Evolutionary conservation across 2,888 invertebrate species (phyloP).

Genomic region (Erebia ligea): DNA sequence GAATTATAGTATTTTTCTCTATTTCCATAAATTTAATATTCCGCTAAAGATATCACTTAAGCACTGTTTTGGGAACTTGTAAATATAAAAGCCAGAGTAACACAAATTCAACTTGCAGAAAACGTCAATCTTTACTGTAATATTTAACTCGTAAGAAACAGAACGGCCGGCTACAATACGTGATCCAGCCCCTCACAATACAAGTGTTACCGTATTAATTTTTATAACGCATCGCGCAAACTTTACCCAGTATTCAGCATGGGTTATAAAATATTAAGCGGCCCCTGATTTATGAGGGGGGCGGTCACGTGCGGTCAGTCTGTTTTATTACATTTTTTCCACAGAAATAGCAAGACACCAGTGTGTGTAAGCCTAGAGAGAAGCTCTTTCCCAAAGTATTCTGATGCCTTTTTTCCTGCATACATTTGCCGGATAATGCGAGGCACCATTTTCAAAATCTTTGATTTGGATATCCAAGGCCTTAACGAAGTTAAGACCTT

Average conservation of each 20-base stretch:
- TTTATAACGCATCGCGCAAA: slow-evolving; percentile 62
- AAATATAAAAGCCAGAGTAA: background rate
- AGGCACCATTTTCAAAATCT: too few species aligned
- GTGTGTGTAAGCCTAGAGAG: background rate
- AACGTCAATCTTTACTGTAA: background rate
- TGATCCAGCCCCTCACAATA: slow-evolving; percentile 27
- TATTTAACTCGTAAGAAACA: background rate
- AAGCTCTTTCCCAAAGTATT: too few species aligned
- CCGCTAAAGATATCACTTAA: too few species aligned
- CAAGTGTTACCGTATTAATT: slow-evolving; percentile 64
- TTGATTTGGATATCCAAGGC: too few species aligned
- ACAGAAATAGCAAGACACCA: slow-evolving; percentile 17
- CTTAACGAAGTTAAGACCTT: too few species aligned
- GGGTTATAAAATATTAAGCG: slow-evolving; percentile 72
- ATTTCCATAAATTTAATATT: too few species aligned
- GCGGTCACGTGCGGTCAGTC: slow-evolving; percentile 66
- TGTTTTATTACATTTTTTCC: slow-evolving; percentile 77
- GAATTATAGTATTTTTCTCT: too few species aligned
- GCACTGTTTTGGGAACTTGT: too few species aligned
- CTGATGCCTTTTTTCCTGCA: too few species aligned
- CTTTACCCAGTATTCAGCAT: slow-evolving; percentile 53
- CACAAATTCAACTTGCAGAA: background rate
- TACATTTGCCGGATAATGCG: too few species aligned
- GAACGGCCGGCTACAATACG: slow-evolving; percentile 22
- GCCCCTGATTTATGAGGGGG: slow-evolving; percentile 63